Evolutionary conservation across 2,888 invertebrate genomes (phyloP).

Genomic region (Stictocephala bisonia): DNA sequence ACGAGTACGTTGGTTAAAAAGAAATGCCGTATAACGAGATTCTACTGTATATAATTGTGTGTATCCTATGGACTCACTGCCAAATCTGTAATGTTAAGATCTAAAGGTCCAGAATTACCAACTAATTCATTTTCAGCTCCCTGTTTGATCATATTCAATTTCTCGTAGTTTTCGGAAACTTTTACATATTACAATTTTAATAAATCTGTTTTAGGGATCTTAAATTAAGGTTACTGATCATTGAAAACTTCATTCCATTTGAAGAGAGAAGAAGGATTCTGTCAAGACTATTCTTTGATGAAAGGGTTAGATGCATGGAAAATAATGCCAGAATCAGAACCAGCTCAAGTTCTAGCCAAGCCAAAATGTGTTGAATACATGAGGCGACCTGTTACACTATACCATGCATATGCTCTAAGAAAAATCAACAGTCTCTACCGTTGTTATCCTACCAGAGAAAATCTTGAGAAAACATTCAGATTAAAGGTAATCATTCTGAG

Average conservation of each 20-base stretch:
- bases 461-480: conserved; percentile 19
- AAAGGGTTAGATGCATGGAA: conserved; percentile 85
- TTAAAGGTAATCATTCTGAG: conserved; percentile 16
- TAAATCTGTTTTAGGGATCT: conserved; percentile 73
- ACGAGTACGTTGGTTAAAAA: no score
- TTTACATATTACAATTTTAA: no score
- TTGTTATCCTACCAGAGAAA: neutral
- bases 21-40: no score
- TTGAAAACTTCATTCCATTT: conserved; percentile 90
- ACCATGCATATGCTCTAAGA: neutral
- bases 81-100: no score
- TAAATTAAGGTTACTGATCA: conserved; percentile 87
- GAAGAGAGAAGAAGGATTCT: conserved; percentile 82
- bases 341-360: conserved; percentile 32
- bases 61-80: no score
- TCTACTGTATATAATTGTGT: no score
- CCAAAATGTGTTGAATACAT: conserved; percentile 26
- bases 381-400: conserved; percentile 20
- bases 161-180: no score
- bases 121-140: no score
- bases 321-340: conserved; percentile 61
- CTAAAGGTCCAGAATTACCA: no score
- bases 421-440: conserved; percentile 26
- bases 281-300: conserved; percentile 81
- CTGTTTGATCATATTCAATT: no score